These are phyloP conservation scores for Stegostoma tigrinum DNA, from an alignment of 2,113 vertebrate genomes.

Conservation along the genomic window DNA sequence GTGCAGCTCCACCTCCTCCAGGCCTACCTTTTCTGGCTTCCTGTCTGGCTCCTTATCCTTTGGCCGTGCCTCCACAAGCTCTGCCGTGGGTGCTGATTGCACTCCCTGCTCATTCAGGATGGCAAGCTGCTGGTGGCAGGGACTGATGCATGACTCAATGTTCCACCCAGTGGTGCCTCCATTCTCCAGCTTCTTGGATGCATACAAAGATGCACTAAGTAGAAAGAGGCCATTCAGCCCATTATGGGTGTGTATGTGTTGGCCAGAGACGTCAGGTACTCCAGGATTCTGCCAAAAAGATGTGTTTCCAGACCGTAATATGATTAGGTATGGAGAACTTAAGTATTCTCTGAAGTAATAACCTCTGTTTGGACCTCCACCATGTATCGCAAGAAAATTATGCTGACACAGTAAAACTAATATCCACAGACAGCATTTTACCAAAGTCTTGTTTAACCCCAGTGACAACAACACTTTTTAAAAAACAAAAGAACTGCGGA, in stretches of 20 bases:
- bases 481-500: no score
- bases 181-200: no score
- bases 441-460: not conserved
- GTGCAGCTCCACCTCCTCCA: not conserved
- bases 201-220: not conserved
- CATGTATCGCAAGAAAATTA: not conserved
- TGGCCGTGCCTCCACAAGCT: no score
- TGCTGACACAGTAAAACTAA: not conserved
- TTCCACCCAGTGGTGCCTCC: not conserved
- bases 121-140: not conserved
- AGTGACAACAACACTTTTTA: no score
- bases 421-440: not conserved
- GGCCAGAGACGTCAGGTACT: no score
- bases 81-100: no score
- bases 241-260: no score
- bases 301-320: not conserved
- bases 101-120: no score
- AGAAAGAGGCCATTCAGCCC: no score
- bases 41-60: no score
- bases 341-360: not conserved
- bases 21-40: no score
- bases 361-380: not conserved
- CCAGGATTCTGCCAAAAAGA: no score
- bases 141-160: not conserved
- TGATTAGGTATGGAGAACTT: not conserved